Conservation (phyloP, 2,113 vertebrate species). For the Aphelocoma coerulescens region DNA sequence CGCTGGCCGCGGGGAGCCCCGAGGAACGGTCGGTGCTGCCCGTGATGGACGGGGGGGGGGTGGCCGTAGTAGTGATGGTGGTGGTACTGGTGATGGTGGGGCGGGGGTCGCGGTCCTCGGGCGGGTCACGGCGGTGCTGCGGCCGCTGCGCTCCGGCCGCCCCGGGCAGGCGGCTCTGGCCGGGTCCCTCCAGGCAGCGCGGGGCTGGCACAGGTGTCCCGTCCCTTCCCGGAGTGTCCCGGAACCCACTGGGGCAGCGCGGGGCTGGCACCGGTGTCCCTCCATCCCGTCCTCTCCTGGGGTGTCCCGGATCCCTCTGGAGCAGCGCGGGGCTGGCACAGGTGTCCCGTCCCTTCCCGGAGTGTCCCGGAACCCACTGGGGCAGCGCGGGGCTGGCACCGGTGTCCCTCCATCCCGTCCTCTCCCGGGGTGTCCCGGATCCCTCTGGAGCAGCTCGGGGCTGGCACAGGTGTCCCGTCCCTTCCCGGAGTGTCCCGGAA, state of each 20-base stretch:
- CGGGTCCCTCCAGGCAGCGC: background rate
- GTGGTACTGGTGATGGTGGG: background rate
- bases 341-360: too few relatives aligned
- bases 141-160: background rate
- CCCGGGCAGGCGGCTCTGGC: background rate
- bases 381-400: background rate
- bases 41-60: too few relatives aligned
- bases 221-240: too few relatives aligned
- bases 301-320: too few relatives aligned
- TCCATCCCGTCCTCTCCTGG: too few relatives aligned
- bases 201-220: background rate
- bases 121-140: background rate
- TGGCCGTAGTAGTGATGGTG: background rate
- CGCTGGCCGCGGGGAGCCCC: background rate
- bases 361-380: too few relatives aligned
- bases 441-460: background rate
- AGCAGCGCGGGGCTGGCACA: too few relatives aligned
- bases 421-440: fast-evolving
- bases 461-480: too few relatives aligned
- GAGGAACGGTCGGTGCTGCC: background rate
- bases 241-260: too few relatives aligned
- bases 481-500: background rate
- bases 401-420: background rate
- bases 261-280: too few relatives aligned
- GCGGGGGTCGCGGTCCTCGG: background rate